These are phyloP conservation scores for Sipha flava DNA, from an alignment of 1,140 invertebrate species.

Conservation along the genomic window DNA sequence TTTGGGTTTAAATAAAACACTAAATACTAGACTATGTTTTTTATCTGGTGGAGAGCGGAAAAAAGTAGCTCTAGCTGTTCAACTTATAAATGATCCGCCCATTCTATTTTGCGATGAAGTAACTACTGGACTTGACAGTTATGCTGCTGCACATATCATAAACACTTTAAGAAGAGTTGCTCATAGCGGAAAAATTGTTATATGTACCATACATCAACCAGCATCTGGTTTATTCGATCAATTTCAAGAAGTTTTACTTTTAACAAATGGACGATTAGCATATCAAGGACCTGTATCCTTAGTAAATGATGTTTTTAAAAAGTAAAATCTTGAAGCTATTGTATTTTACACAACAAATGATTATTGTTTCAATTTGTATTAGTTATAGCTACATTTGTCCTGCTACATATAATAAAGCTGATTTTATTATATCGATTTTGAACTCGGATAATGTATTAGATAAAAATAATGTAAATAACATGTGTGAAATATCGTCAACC, in stretches of 20 bases:
- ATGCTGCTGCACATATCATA: constrained; percentile 63
- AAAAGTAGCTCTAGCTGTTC: constrained; percentile 72
- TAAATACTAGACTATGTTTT: constrained; percentile 66
- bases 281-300: constrained; percentile 58
- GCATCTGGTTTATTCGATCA: constrained; percentile 73
- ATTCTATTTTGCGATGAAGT: constrained; percentile 94
- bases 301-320: constrained; percentile 54
- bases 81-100: constrained; percentile 84
- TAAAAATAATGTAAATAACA: not conserved
- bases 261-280: constrained; percentile 68
- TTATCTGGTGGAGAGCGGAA: constrained; percentile 82
- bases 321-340: constrained; percentile 45
- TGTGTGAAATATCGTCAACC: constrained; percentile 9
- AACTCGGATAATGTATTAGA: not conserved
- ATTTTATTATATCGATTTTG: constrained; percentile 9
- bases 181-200: constrained; percentile 60
- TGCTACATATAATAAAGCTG: not conserved
- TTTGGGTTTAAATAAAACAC: constrained; percentile 61
- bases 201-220: constrained; percentile 81
- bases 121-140: constrained; percentile 81
- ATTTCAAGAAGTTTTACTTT: constrained; percentile 67
- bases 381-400: not conserved
- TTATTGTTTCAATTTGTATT: not conserved
- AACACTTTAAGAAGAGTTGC: constrained; percentile 58
- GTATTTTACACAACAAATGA: not conserved